Evolutionary conservation across 2,113 vertebrate genomes (phyloP).

Genomic region (Accipiter virgatus): DNA sequence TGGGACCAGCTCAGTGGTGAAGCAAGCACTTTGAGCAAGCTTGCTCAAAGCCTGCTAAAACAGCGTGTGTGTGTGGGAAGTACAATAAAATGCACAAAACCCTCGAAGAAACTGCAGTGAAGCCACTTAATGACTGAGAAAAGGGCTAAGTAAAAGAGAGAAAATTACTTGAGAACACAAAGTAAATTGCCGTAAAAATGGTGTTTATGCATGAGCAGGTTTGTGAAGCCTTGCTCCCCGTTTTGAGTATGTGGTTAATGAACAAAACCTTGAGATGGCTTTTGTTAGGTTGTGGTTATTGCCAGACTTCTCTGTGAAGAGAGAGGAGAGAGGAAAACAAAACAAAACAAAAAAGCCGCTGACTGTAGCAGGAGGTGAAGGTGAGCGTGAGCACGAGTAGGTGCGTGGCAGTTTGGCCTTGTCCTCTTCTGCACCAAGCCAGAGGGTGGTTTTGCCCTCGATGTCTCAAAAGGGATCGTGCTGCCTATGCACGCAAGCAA

Average conservation of each 20-base stretch:
- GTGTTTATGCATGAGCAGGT: not conserved
- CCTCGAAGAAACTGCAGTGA: not conserved
- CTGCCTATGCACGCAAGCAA: fast-evolving
- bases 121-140: not conserved
- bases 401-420: not conserved
- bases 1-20: not conserved
- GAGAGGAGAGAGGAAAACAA: not conserved
- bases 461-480: not conserved
- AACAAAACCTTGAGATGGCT: not conserved
- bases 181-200: not conserved
- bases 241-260: not conserved
- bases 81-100: not conserved
- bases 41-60: not conserved
- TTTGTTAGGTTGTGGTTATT: not conserved
- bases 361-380: not conserved
- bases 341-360: not conserved
- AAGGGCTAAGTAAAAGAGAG: not conserved
- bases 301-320: not conserved
- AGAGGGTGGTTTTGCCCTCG: not conserved
- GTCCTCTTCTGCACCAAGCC: not conserved
- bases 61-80: too few relatives aligned
- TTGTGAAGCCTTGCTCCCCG: not conserved
- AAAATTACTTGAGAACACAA: not conserved
- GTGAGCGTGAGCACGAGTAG: not conserved
- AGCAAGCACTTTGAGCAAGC: not conserved